Base-by-base conservation (phyloP, 2,113 vertebrate species). In the Pimephales promelas region DNA sequence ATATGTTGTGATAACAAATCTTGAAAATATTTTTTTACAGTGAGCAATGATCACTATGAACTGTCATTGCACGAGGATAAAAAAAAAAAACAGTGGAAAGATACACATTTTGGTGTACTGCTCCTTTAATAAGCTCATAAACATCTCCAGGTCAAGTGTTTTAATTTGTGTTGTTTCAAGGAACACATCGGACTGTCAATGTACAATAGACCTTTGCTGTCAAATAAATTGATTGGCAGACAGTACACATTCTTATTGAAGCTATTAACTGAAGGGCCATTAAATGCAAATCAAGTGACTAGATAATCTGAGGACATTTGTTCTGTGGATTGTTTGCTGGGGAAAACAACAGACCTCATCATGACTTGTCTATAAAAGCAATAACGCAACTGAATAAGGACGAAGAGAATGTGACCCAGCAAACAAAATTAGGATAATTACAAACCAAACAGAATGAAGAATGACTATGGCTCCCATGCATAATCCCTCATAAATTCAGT, bases 381-480 rank as follows among this genome's bases (percentile, higher is more conserved):
- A 84, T 61, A 7, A 34, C 83, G 88, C 89, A 82, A 89, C 87
- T 87, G 24, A 89, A 83, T 62, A 76, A 20, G 71, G 61, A 43
- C 75, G 84, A 83, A 84, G 76, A 43, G 84, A 85, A 87, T 18
- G 66, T 80, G 86, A 88, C 71, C 45, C 81, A 83, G 85, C 85
- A 90, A 92, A 87, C 87, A 87, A 88, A 89, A 81, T 87, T 82
- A 70, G 78, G 83, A 87, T 87, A 89, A 90, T 91, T 83, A 88
- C 79, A 54, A 88, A 86, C 83, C 57, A 88, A 81, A 57, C n/a
- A 81, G 81, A 86, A 47, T 45, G 83, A 62, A 34, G 61, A 84
- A 47, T 87, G 87, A 89, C 85, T 85, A 78, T 76, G 81, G 68
- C 87, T 71, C 80, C 57, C 36, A 47, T 73, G 24, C 80, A 66